Evolutionary conservation across 92 coral and sea anemone genomes (phyloP).

Genomic region (Parazoanthus darwini): DNA sequence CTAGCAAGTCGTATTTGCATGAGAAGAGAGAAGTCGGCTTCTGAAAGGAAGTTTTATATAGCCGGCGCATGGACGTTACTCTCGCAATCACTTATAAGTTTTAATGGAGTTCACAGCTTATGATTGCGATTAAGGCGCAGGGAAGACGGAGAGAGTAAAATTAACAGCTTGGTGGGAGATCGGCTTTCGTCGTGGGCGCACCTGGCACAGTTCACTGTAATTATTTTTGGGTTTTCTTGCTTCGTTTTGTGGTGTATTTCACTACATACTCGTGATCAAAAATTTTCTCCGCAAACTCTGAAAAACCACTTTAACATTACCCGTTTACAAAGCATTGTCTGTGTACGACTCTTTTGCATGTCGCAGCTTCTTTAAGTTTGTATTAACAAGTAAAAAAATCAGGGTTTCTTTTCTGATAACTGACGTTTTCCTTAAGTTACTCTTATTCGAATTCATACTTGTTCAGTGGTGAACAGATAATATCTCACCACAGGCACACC

Average conservation of each 20-base stretch:
- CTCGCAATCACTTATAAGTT: conserved; percentile 25
- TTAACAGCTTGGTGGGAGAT: conserved; percentile 40
- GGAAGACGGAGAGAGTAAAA: conserved; percentile 36
- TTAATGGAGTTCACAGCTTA: conserved; percentile 32
- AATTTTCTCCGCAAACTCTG: neutral
- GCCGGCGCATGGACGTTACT: conserved; percentile 1
- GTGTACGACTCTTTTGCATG: neutral
- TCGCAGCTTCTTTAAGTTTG: neutral
- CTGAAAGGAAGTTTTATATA: conserved; percentile 15
- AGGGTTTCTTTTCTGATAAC: conserved; percentile 15
- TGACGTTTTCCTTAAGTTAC: conserved; percentile 40
- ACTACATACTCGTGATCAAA: neutral
- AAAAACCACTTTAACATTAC: neutral
- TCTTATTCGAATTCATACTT: conserved; percentile 48
- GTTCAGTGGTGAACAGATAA: conserved; percentile 52
- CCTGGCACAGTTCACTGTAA: conserved; percentile 40
- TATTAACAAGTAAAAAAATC: neutral
- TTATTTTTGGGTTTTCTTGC: conserved; percentile 14
- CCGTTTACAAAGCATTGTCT: neutral
- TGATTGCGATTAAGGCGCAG: conserved; percentile 18
- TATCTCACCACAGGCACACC: conserved; percentile 49
- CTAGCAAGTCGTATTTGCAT: conserved; percentile 23
- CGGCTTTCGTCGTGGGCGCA: conserved; percentile 18
- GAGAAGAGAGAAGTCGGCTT: conserved; percentile 38
- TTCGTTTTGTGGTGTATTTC: neutral